phyloP scores from a whole-genome alignment of 2,797 vertebrate species.

The Nothura maculosa region DNA sequence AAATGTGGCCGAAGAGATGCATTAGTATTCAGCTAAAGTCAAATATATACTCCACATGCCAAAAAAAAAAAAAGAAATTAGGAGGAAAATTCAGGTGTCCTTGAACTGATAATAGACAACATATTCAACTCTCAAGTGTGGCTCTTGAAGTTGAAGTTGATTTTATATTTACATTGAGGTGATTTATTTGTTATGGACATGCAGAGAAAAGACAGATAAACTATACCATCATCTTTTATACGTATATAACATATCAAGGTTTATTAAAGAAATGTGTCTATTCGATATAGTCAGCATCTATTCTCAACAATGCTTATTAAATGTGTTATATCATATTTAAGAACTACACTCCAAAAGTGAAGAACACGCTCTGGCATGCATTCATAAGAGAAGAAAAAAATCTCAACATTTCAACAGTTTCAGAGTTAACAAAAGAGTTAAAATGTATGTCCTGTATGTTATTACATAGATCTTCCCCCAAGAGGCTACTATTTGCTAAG shows the following conservation, averaged over 20 bases:
- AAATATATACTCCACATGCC: no score
- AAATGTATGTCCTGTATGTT: not conserved
- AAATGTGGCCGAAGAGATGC: not conserved
- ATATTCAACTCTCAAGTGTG: accelerated
- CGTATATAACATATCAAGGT: not conserved
- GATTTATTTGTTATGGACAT: not conserved
- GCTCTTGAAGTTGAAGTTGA: not conserved
- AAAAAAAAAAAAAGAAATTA: not conserved
- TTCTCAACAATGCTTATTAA: not conserved
- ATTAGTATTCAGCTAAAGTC: no score
- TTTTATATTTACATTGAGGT: not conserved
- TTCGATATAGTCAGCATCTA: not conserved
- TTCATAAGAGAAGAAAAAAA: not conserved
- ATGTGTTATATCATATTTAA: not conserved
- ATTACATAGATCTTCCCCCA: not conserved
- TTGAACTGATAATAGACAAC: not conserved
- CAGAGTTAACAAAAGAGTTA: not conserved
- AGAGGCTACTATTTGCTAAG: not conserved
- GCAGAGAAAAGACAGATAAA: not conserved
- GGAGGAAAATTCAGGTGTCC: not conserved
- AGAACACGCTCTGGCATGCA: not conserved
- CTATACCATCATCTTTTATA: not conserved
- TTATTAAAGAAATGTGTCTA: not conserved
- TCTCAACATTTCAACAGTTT: no score
- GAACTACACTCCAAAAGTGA: accelerated